Base-by-base conservation (phyloP, 1,140 invertebrate species). In the Samia ricini region DNA sequence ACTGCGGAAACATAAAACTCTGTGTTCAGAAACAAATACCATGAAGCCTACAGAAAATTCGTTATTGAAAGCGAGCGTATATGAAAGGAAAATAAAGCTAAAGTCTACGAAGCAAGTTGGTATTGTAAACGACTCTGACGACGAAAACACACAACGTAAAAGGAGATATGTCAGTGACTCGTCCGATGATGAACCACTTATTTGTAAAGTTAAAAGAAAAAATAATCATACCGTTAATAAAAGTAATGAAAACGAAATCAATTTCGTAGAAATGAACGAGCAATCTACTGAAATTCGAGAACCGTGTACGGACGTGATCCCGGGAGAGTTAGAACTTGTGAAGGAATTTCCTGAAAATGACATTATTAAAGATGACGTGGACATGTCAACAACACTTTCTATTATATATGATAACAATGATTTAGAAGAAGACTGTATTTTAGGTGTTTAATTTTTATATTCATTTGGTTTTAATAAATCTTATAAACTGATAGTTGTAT, bases 101-200 rank as follows among this genome's bases (percentile, higher is more conserved):
- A 48, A 21, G n/a, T n/a, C 33, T 5, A 42, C 15, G 12, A 19
- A 42, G 7, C 18, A 48, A 42, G 22, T 19, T 5, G 26, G n/a
- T 33, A 5, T 56, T 56, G 19, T 24, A 33, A 26, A 29, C 19
- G 12, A 4, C 22, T 21, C 20, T 52, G 22, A 21, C 2, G 19
- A 52, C 15, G 51, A 52, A 42, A 52, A 20, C 12, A 0, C 19
- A 52, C 7, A 52, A 52, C 22, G 51, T 52, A 22, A 52, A 21
- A 58, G 29, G 48, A 18, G 8, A 19, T 42, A 21, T 42, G 15
- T 12, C 10, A 49, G 71, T 20, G 69, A 77, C 51, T 77, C 74
- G 2, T 87, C 85, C 0, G 87, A 89, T 54, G 85, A 89, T 19
- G 87, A 89, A 64, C 85, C 85, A 3, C 60, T 89, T 8, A 74